A percentile compares a stretch with the other conserved stretches of the same genome.
phyloP scores from a whole-genome alignment of 2,797 vertebrate genomes.

The Aplochiton taeniatus region DNA sequence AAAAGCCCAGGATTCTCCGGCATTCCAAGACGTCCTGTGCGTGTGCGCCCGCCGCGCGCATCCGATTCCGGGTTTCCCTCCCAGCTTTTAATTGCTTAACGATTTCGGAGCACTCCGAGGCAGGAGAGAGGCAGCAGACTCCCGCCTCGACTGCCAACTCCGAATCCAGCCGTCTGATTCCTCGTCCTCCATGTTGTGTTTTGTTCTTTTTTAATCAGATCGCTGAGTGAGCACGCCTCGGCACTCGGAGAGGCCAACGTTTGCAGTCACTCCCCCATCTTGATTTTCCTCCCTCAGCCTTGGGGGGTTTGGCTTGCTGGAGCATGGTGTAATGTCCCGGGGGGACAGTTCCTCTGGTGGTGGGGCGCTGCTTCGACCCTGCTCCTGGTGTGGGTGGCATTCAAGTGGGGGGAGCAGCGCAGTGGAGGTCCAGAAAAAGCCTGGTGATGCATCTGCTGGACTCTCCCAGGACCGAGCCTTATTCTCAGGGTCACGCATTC shows the following conservation, averaged over 20 bases:
- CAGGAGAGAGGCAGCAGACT: slow-evolving; percentile 56
- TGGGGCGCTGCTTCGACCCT: slow-evolving; percentile 73
- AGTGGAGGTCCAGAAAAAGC: slow-evolving; percentile 66
- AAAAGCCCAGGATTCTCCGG: too few species aligned
- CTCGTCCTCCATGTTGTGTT: slow-evolving; percentile 58
- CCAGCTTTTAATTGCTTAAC: slow-evolving; percentile 61
- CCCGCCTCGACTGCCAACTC: slow-evolving; percentile 54
- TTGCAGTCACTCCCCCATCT: slow-evolving; percentile 62
- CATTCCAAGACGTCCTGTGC: slow-evolving; percentile 15
- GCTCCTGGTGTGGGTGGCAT: slow-evolving; percentile 78
- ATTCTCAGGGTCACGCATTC: slow-evolving; percentile 80
- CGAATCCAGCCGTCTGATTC: slow-evolving; percentile 51
- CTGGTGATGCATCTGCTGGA: slow-evolving; percentile 70
- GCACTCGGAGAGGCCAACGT: slow-evolving; percentile 60
- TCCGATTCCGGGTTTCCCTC: slow-evolving; percentile 35
- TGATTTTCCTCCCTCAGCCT: slow-evolving; percentile 58
- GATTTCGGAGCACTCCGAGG: slow-evolving; percentile 64
- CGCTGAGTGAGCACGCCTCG: slow-evolving; percentile 52
- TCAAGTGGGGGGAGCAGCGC: slow-evolving; percentile 65
- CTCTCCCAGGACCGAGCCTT: slow-evolving; percentile 75
- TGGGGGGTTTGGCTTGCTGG: slow-evolving; percentile 73
- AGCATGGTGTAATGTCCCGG: slow-evolving; percentile 61
- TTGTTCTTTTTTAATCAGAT: slow-evolving; percentile 57
- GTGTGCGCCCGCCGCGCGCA: slow-evolving; percentile 32
- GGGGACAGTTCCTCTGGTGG: slow-evolving; percentile 68